These are phyloP conservation scores for Yponomeuta sedellus DNA, from an alignment of 2,888 invertebrate species.

Conservation along the genomic window DNA sequence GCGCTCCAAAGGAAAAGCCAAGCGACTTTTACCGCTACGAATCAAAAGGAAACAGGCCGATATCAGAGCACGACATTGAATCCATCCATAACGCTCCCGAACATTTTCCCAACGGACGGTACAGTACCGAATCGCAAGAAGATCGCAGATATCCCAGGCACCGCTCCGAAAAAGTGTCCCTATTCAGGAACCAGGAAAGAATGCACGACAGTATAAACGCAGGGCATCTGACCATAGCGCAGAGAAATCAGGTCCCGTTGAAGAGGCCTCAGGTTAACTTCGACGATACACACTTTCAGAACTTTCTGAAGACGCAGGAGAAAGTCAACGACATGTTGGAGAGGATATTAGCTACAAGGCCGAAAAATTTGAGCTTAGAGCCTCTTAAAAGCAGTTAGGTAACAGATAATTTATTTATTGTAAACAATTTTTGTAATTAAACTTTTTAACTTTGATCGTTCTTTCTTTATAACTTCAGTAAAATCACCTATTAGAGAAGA, in stretches of 20 bases:
- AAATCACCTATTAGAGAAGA: too few species aligned
- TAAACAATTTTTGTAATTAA: not conserved
- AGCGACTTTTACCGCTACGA: not conserved
- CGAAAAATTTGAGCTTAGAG: slow-evolving; percentile 34
- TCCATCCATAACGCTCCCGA: not conserved
- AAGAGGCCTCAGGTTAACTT: slow-evolving; percentile 32
- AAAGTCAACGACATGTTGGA: slow-evolving; percentile 63
- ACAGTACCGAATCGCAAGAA: not conserved
- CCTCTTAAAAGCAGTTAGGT: not conserved
- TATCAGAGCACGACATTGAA: not conserved
- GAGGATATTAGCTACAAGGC: slow-evolving; percentile 44
- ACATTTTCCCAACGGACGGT: not conserved
- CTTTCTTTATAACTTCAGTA: too few species aligned
- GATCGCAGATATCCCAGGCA: not conserved
- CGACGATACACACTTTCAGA: slow-evolving; percentile 50
- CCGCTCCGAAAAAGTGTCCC: not conserved
- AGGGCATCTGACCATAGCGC: not conserved
- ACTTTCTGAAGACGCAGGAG: slow-evolving; percentile 57
- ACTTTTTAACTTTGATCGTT: too few species aligned
- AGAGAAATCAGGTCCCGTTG: slow-evolving; percentile 31
- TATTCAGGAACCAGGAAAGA: not conserved
- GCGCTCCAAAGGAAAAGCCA: not conserved
- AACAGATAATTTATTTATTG: not conserved
- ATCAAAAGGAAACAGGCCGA: not conserved
- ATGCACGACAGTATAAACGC: not conserved